phyloP scores from a whole-genome alignment of 2,888 invertebrate genomes.

The Reticulitermes lucifugus region DNA sequence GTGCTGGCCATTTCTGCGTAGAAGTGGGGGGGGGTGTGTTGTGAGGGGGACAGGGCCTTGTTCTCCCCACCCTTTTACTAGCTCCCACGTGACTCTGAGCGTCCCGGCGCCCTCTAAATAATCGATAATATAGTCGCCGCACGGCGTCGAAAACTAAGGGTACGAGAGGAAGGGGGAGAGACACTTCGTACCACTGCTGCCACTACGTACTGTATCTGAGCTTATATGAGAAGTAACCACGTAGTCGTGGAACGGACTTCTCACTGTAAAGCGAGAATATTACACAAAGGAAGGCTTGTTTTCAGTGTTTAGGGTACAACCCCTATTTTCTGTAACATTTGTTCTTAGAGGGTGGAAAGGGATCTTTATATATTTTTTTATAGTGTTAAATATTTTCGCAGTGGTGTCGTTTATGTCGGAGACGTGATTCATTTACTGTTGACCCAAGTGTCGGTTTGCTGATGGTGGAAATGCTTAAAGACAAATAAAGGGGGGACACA shows the following conservation, averaged over 20 bases:
- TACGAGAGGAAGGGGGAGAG: neutral
- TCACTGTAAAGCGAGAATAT: neutral
- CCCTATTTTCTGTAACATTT: conserved; percentile 7
- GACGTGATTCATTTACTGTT: neutral
- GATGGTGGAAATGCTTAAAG: conserved; percentile 34
- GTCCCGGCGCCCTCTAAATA: conserved; percentile 45
- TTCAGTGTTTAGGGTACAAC: conserved; percentile 22
- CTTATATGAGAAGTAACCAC: conserved; percentile 4
- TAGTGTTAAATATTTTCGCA: conserved; percentile 11
- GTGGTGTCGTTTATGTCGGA: conserved; percentile 1
- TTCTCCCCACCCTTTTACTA: conserved; percentile 23
- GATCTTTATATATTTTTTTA: conserved; percentile 1
- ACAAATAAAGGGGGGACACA: conserved; percentile 13
- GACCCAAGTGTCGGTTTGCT: conserved; percentile 16
- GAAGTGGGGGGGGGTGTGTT: neutral
- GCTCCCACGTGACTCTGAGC: conserved; percentile 45
- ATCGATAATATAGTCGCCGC: conserved; percentile 45
- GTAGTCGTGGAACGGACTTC: conserved; percentile 21
- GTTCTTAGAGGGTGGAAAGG: neutral
- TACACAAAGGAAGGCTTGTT: neutral
- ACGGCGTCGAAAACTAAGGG: conserved; percentile 32
- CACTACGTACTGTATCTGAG: neutral
- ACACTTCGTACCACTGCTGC: neutral
- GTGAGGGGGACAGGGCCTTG: neutral
- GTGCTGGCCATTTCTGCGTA: conserved; percentile 19